phyloP scores from a whole-genome alignment of 1,140 invertebrate genomes.

The Venturia canescens region DNA sequence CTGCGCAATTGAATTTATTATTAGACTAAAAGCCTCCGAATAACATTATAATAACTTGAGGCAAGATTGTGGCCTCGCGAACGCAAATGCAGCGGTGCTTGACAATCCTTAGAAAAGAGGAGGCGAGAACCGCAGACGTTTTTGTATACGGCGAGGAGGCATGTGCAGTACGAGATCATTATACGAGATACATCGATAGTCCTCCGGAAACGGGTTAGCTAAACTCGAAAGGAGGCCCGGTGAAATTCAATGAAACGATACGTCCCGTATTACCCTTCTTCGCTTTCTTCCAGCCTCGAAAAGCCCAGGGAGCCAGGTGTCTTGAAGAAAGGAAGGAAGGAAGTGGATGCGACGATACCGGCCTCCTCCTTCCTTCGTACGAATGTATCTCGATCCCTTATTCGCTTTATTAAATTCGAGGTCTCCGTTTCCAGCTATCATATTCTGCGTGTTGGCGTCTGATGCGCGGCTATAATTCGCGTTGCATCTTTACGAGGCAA shows the following conservation, averaged over 20 bases:
- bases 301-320: conserved; percentile 7
- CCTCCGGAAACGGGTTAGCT: conserved; percentile 30
- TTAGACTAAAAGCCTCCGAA: not conserved
- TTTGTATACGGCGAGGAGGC: not conserved
- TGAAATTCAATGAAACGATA: conserved; percentile 28
- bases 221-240: not conserved
- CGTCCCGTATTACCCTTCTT: conserved; percentile 23
- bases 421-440: not conserved
- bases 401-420: not conserved
- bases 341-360: conserved; percentile 1
- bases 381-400: conserved; percentile 20
- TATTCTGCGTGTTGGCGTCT: no score
- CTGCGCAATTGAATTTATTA: no score
- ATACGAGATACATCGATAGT: not conserved
- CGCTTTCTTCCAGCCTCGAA: conserved; percentile 23
- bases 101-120: not conserved
- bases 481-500: no score
- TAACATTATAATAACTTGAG: not conserved
- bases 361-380: not conserved
- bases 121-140: not conserved
- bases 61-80: not conserved
- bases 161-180: not conserved
- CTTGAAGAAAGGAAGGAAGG: not conserved
- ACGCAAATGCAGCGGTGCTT: not conserved
- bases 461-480: no score